Conservation (phyloP, 2,113 vertebrate genomes). For the Cyanoliseus patagonus region DNA sequence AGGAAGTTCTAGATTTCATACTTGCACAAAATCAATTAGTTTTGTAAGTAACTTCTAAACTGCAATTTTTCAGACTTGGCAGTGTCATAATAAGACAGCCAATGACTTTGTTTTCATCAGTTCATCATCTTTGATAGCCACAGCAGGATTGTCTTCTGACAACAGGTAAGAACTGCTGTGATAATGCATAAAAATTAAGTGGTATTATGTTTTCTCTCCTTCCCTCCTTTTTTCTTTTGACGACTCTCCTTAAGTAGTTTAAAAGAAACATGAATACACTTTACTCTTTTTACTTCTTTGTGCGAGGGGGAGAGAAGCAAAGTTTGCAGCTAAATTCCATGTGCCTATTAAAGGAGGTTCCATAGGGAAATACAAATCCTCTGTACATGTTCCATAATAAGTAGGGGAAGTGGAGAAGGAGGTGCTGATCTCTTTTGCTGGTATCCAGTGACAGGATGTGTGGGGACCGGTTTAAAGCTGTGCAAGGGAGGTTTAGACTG, state of each 20-base stretch:
- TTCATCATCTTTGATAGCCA: conserved; percentile 94
- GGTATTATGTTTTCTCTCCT: background rate
- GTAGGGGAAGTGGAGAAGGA: background rate
- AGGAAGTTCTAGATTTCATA: background rate
- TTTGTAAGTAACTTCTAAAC: background rate
- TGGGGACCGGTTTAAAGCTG: background rate
- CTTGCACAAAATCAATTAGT: background rate
- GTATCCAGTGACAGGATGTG: rapidly evolving
- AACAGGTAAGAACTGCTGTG: conserved; percentile 83
- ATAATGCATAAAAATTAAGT: background rate
- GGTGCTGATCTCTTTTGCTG: background rate
- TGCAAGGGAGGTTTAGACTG: background rate
- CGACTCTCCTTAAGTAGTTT: background rate
- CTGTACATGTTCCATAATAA: background rate
- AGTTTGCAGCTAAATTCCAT: background rate
- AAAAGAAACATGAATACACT: background rate
- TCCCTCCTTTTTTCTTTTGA: background rate
- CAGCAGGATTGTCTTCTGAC: conserved; percentile 93
- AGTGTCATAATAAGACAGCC: conserved; percentile 97
- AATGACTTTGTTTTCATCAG: conserved; percentile 97
- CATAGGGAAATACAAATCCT: background rate
- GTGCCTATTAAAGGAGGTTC: background rate
- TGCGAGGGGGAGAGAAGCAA: background rate
- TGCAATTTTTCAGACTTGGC: conserved; percentile 83
- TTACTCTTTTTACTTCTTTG: background rate